Evolutionary conservation across 2,888 invertebrate genomes (phyloP).

Genomic region (Furcula furcula): DNA sequence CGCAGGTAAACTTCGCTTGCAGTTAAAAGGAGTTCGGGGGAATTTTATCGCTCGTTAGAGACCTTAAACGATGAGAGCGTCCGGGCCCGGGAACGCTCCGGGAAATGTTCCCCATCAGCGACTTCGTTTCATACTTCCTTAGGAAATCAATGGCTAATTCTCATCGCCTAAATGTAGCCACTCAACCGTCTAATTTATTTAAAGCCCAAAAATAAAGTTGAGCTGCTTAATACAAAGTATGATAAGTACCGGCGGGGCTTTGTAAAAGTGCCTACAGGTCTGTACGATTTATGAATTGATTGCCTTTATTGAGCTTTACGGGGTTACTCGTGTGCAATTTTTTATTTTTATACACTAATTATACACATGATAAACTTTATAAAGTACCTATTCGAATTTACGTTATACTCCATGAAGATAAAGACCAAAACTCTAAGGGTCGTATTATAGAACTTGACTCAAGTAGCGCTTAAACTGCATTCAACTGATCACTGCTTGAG

Average conservation of each 20-base stretch:
- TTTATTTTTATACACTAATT: no score
- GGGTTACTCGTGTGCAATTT: no score
- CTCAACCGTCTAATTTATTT: conserved; percentile 28
- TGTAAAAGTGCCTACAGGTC: conserved; percentile 7
- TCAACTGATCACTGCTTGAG: no score
- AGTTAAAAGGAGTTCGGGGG: conserved; percentile 70
- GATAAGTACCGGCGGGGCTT: conserved; percentile 14
- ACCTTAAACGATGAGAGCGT: conserved; percentile 57
- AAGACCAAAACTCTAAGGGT: no score
- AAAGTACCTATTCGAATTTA: no score
- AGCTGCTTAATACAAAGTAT: conserved; percentile 9
- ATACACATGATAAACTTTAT: no score
- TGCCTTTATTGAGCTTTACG: background rate
- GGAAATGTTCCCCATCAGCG: conserved; percentile 28
- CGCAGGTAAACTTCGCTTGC: conserved; percentile 73
- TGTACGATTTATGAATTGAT: conserved; percentile 3
- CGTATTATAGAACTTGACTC: no score
- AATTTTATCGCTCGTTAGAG: conserved; percentile 78
- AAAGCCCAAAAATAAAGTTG: conserved; percentile 12
- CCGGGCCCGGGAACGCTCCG: conserved; percentile 28
- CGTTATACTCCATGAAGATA: no score
- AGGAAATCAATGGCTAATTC: conserved; percentile 43
- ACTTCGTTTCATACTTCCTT: conserved; percentile 37
- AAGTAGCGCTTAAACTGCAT: no score
- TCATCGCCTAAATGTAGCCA: conserved; percentile 15